Conservation (phyloP, 2,888 invertebrate species). For the Plebejus argus region DNA sequence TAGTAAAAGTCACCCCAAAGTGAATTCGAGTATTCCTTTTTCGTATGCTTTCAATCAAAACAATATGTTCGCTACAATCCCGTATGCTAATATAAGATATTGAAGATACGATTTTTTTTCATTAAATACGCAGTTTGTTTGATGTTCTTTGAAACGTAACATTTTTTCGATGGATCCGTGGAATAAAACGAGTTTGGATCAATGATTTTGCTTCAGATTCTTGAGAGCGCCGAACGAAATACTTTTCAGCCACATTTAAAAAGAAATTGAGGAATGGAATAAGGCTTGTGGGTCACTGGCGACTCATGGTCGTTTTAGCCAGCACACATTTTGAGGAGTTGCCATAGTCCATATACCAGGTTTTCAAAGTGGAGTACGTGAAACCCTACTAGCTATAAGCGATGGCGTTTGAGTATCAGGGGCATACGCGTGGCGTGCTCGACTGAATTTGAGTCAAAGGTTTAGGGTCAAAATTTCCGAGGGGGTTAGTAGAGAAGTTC, state of each 20-base stretch:
- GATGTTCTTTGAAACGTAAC: slow-evolving; percentile 19
- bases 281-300: not conserved
- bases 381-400: not conserved
- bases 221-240: slow-evolving; percentile 5
- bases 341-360: not conserved
- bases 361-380: not conserved
- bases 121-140: slow-evolving; percentile 25
- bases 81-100: slow-evolving; percentile 19
- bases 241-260: not conserved
- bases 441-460: not conserved
- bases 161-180: not conserved
- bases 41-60: slow-evolving; percentile 23
- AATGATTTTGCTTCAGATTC: slow-evolving; percentile 8
- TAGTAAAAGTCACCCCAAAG: slow-evolving; percentile 8
- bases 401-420: not conserved
- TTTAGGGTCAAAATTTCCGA: no score
- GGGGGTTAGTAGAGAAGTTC: no score
- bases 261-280: not conserved
- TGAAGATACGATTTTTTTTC: not conserved
- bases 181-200: slow-evolving; percentile 15
- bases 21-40: slow-evolving; percentile 4
- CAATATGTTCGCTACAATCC: not conserved
- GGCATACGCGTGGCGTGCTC: not conserved
- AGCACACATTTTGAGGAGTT: not conserved
- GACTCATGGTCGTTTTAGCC: not conserved